phyloP scores from a whole-genome alignment of 2,797 vertebrate species.

The Eulemur mongoz region DNA sequence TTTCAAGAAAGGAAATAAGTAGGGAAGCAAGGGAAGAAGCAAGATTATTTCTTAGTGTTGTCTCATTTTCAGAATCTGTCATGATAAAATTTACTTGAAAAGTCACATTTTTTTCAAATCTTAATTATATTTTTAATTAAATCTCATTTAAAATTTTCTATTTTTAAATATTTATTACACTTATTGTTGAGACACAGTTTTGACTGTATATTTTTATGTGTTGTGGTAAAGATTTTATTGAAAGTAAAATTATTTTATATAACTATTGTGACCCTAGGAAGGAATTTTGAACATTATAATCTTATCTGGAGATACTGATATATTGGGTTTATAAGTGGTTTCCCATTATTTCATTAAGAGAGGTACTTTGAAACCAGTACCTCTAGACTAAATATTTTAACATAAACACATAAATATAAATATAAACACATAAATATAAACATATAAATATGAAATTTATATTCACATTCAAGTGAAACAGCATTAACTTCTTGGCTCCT shows the following conservation, averaged over 20 bases:
- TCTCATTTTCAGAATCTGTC: not conserved
- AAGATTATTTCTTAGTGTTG: not conserved
- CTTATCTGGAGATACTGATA: not conserved
- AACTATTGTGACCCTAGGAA: not conserved
- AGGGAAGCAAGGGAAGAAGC: not conserved
- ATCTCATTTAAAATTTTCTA: not conserved
- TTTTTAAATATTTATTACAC: conserved; percentile 3
- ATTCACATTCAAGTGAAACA: not conserved
- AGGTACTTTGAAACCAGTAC: not conserved
- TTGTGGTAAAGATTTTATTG: not conserved
- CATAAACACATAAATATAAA: not conserved
- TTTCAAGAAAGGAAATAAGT: not conserved
- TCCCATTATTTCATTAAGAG: not conserved
- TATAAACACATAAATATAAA: not conserved
- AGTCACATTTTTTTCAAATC: not conserved
- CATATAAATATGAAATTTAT: not conserved
- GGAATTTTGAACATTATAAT: conserved; percentile 3
- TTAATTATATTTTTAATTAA: conserved; percentile 36
- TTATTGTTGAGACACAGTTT: conserved; percentile 16
- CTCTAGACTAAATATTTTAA: conserved; percentile 10
- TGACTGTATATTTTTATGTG: not conserved
- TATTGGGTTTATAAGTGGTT: not conserved
- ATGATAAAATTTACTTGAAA: conserved; percentile 18
- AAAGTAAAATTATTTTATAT: not conserved
- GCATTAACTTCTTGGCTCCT: not conserved